Conservation (phyloP, 2,113 vertebrate genomes). For the Alouatta palliata region DNA sequence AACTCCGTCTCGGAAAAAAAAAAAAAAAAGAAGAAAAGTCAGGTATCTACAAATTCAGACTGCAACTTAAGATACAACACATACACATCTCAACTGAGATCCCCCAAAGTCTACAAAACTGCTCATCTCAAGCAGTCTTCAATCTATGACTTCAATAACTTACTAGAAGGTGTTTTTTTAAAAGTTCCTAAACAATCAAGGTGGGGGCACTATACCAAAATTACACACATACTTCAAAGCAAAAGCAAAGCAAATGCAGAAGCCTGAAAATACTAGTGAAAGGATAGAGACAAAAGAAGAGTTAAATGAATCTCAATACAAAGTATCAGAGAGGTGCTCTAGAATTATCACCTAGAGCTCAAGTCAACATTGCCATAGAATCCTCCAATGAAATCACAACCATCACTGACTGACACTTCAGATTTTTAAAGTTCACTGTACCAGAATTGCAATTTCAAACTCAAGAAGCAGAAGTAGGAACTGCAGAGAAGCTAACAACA, state of each 20-base stretch:
- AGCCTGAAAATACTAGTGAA: neutral
- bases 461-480: neutral
- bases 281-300: neutral
- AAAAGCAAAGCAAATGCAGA: slow-evolving; percentile 46
- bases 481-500: slow-evolving; percentile 65
- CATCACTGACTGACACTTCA: slow-evolving; percentile 40
- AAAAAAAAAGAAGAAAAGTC: neutral
- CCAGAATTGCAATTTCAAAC: slow-evolving; percentile 58
- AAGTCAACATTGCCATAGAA: slow-evolving; percentile 17
- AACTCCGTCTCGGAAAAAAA: too few species aligned
- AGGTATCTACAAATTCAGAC: neutral
- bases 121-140: neutral
- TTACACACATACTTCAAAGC: neutral
- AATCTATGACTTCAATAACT: neutral
- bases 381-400: neutral
- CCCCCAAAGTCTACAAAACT: neutral
- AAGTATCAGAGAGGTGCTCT: neutral
- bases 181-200: neutral
- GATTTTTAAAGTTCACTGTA: slow-evolving; percentile 53
- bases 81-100: neutral
- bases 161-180: neutral
- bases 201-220: neutral
- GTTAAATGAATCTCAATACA: neutral
- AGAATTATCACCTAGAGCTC: neutral
- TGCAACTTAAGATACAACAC: neutral